Evolutionary conservation across 2,888 invertebrate genomes (phyloP).

Genomic region (Melanchra persicariae): DNA sequence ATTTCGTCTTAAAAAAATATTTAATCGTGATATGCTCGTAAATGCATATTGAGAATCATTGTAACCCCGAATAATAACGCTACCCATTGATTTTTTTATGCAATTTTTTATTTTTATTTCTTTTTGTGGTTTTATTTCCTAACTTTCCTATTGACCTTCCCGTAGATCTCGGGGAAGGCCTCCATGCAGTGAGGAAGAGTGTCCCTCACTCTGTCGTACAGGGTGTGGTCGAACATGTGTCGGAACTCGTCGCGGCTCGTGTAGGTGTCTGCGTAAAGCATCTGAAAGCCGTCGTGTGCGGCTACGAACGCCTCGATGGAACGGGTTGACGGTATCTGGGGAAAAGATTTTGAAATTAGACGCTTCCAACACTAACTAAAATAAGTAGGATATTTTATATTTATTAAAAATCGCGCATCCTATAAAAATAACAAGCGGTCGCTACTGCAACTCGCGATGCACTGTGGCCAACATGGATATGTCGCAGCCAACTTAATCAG

Average conservation of each 20-base stretch:
- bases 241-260: constrained; percentile 94
- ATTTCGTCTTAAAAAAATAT: constrained; percentile 26
- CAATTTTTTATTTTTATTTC: not conserved
- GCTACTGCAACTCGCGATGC: no score
- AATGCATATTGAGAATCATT: constrained; percentile 31
- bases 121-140: constrained; percentile 76
- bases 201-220: constrained; percentile 93
- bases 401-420: no score
- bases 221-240: constrained; percentile 94
- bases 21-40: constrained; percentile 26
- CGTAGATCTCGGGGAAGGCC: constrained; percentile 96
- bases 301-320: constrained; percentile 93
- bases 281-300: constrained; percentile 93
- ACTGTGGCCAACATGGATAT: no score
- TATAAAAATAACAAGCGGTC: no score
- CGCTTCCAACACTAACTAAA: no score
- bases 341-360: no score
- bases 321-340: constrained; percentile 91
- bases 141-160: constrained; percentile 92
- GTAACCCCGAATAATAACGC: not conserved
- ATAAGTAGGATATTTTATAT: no score
- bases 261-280: constrained; percentile 96
- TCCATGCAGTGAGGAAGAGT: constrained; percentile 90
- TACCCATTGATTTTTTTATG: not conserved
- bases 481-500: no score